Conservation (phyloP, 2,797 vertebrate species). For the Urocyon cinereoargenteus region DNA sequence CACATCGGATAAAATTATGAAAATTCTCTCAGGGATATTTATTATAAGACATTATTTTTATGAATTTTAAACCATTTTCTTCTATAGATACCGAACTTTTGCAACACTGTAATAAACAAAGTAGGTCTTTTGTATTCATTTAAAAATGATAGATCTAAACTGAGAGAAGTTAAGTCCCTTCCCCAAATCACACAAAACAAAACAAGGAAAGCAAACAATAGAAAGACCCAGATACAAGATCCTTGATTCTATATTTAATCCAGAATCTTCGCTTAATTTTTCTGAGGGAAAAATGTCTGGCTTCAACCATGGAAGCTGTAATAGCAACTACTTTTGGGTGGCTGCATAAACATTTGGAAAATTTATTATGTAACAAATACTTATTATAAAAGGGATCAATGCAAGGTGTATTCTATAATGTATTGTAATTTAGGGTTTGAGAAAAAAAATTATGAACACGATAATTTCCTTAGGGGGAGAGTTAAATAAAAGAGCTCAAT, state of each 20-base stretch:
- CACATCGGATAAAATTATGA: background rate
- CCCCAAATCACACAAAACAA: background rate
- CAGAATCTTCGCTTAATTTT: background rate
- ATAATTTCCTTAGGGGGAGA: background rate
- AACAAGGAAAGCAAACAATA: background rate
- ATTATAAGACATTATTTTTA: background rate
- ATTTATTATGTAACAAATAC: background rate
- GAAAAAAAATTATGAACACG: background rate
- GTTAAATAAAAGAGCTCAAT: background rate
- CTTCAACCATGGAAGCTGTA: background rate
- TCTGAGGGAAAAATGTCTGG: background rate
- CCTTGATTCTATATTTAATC: background rate
- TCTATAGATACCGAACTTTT: background rate
- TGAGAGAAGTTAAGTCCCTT: background rate
- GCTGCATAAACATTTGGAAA: background rate
- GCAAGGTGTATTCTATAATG: rapidly evolving
- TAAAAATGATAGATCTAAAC: background rate
- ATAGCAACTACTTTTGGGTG: background rate
- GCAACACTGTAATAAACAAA: background rate
- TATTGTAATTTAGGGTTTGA: background rate
- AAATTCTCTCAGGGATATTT: background rate
- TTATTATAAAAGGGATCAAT: background rate
- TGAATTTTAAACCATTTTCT: background rate
- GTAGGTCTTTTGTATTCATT: background rate
- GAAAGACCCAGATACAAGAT: background rate